Conservation (phyloP, 2,888 invertebrate genomes). For the Arrhopalites spinosus region DNA sequence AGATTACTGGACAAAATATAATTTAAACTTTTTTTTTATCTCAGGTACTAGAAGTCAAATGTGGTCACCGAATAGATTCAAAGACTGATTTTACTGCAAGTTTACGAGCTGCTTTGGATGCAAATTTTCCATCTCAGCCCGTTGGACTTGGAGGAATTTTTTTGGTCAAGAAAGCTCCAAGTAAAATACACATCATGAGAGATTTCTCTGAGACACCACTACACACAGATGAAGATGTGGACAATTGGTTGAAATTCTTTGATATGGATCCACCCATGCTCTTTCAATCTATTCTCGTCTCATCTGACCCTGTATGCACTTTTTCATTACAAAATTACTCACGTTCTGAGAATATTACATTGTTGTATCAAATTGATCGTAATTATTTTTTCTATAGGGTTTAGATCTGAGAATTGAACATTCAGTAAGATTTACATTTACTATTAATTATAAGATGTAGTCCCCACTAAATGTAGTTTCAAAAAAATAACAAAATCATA, state of each 20-base stretch:
- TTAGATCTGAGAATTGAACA: constrained; percentile 91
- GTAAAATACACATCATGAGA: constrained; percentile 93
- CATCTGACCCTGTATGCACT: constrained; percentile 74
- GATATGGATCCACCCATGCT: constrained; percentile 87
- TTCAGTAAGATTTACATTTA: too few species aligned
- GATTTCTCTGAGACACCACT: constrained; percentile 82
- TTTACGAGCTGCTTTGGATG: constrained; percentile 70
- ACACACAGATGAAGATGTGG: constrained; percentile 72
- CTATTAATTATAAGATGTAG: too few species aligned
- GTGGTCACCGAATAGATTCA: constrained; percentile 72
- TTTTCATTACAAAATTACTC: constrained; percentile 10
- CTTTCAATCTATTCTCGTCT: constrained; percentile 84
- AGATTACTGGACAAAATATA: too few species aligned
- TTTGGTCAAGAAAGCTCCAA: constrained; percentile 78
- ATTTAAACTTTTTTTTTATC: not conserved
- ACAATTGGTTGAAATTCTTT: constrained; percentile 88
- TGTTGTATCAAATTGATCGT: not conserved
- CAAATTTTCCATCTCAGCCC: constrained; percentile 41
- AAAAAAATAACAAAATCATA: too few species aligned
- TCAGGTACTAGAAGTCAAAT: constrained; percentile 75
- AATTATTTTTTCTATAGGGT: constrained; percentile 64
- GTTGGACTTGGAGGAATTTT: constrained; percentile 86
- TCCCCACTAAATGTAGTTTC: too few species aligned
- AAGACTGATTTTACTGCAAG: constrained; percentile 74
- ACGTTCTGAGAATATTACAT: not conserved